phyloP scores from a whole-genome alignment of 2,797 vertebrate genomes.

The Neosalanx taihuensis region DNA sequence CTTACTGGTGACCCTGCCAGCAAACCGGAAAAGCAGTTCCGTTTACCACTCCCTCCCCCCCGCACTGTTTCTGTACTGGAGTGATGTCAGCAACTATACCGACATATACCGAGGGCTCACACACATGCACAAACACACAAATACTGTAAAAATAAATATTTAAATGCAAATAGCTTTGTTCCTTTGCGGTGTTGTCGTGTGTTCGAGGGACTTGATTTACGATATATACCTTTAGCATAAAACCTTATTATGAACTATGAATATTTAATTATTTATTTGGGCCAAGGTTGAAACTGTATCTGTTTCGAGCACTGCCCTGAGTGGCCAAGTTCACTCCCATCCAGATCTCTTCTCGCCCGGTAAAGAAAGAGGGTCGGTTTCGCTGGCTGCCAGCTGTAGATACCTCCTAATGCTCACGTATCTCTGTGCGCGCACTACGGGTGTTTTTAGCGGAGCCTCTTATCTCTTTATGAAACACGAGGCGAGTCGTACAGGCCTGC shows the following conservation, averaged over 20 bases:
- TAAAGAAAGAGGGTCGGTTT: constrained; percentile 46
- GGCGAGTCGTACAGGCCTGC: constrained; percentile 52
- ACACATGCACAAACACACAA: background rate
- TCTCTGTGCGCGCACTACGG: constrained; percentile 45
- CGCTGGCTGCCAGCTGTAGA: constrained; percentile 45
- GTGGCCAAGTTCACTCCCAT: constrained; percentile 15
- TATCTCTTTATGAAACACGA: constrained; percentile 65
- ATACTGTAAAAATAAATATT: background rate
- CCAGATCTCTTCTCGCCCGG: constrained; percentile 29
- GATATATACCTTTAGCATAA: constrained; percentile 15
- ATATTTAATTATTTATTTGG: constrained; percentile 28
- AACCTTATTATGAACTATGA: constrained; percentile 16
- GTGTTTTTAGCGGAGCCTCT: constrained; percentile 59
- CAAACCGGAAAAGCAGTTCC: background rate
- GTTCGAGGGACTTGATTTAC: constrained; percentile 20
- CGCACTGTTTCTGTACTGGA: background rate
- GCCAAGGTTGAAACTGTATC: constrained; percentile 21
- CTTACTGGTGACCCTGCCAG: constrained; percentile 4
- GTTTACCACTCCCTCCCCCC: background rate
- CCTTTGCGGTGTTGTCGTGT: constrained; percentile 7
- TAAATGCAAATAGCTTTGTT: background rate
- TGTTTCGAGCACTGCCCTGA: constrained; percentile 5
- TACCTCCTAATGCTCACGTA: constrained; percentile 52
- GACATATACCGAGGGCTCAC: constrained; percentile 8
- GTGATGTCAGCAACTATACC: too few species aligned